Percentiles rank a stretch among this genome's conserved stretches.
These are phyloP conservation scores for Oreocharis arfaki DNA, from an alignment of 2,113 vertebrate species.

Conservation along the genomic window DNA sequence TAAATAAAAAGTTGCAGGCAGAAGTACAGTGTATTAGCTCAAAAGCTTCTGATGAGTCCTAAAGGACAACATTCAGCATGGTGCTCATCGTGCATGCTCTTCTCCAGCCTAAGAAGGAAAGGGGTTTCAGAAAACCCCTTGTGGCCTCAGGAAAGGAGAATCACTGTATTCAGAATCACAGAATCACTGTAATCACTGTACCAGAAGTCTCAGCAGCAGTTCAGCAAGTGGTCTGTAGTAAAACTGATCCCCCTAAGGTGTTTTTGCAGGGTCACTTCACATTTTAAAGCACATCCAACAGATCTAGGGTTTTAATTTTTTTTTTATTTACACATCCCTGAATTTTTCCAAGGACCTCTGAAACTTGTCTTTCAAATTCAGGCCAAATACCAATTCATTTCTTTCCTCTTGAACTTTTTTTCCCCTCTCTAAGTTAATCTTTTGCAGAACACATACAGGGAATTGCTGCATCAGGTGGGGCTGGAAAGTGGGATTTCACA, in stretches of 20 bases:
- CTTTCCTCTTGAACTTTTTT: background rate
- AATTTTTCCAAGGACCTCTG: background rate
- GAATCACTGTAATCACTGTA: too few species aligned
- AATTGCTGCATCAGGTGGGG: background rate
- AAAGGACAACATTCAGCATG: background rate
- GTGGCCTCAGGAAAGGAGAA: background rate
- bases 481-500: background rate
- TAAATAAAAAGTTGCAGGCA: background rate
- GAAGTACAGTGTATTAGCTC: background rate
- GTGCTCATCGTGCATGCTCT: background rate
- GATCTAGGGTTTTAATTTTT: background rate
- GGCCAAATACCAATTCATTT: background rate
- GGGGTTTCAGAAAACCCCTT: background rate
- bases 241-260: background rate
- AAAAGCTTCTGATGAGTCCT: background rate
- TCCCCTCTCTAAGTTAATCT: accelerated
- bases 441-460: background rate
- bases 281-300: background rate
- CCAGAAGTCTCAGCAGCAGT: background rate
- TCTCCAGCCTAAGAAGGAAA: background rate
- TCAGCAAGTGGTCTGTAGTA: background rate
- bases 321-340: background rate
- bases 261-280: background rate
- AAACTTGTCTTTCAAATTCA: background rate
- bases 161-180: too few species aligned